Percentiles rank a stretch among this genome's conserved stretches.
These are phyloP conservation scores for Aphaenogaster ashmeadi DNA, from an alignment of 1,140 invertebrate species.

Conservation along the genomic window DNA sequence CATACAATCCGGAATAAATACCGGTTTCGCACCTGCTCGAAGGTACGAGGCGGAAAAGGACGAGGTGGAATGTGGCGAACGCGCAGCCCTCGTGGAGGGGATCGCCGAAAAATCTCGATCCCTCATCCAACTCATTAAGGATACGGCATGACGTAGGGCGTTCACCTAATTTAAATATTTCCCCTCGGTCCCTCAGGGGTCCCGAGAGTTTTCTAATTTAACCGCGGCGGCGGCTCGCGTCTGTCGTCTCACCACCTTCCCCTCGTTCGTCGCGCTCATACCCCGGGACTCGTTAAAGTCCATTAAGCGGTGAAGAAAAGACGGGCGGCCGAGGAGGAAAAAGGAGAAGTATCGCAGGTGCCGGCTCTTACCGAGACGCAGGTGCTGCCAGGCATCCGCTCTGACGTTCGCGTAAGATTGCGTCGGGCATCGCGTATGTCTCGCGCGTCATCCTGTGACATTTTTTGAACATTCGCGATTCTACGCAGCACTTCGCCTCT, in stretches of 20 bases:
- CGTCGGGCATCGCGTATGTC: constrained; percentile 52
- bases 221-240: constrained; percentile 61
- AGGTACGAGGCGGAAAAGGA: background rate
- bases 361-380: constrained; percentile 37
- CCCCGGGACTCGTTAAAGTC: constrained; percentile 68
- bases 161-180: constrained; percentile 75
- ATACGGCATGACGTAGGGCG: constrained; percentile 57
- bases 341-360: constrained; percentile 25
- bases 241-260: constrained; percentile 40
- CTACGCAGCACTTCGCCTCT: background rate
- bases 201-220: constrained; percentile 77
- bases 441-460: constrained; percentile 39
- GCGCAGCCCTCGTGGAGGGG: constrained; percentile 40
- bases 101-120: constrained; percentile 73
- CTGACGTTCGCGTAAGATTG: constrained; percentile 59
- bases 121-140: constrained; percentile 73
- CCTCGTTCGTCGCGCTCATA: constrained; percentile 18
- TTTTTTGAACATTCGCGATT: constrained; percentile 61
- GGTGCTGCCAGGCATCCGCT: constrained; percentile 22
- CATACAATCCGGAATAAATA: constrained; percentile 36
- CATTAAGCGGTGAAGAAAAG: constrained; percentile 67
- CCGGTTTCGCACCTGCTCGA: constrained; percentile 54
- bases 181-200: constrained; percentile 30
- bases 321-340: constrained; percentile 11
- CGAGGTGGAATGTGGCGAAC: constrained; percentile 36